Conservation (phyloP, 2,797 vertebrate genomes). For the Anguilla obscura region DNA sequence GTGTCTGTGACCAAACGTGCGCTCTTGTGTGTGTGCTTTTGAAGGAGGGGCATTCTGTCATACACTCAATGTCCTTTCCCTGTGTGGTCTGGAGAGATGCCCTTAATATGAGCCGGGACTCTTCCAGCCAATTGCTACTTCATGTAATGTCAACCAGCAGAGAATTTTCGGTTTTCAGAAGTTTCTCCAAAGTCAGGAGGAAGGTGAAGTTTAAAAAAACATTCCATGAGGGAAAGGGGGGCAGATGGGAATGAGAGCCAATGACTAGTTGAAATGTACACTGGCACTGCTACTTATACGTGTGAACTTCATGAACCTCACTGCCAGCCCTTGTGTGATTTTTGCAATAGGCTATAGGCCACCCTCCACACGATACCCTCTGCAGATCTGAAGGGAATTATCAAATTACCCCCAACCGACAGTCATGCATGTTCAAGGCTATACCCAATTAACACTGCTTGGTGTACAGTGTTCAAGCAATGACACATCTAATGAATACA, state of each 20-base stretch:
- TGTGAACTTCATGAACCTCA: not conserved
- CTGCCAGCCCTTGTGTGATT: not conserved
- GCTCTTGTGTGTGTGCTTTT: not conserved
- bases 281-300: not conserved
- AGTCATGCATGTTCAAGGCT: conserved; percentile 22
- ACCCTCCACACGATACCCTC: not conserved
- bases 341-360: not conserved
- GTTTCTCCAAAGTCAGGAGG: too few relatives aligned
- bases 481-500: conserved; percentile 13
- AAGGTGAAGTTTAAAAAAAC: not conserved
- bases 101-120: not conserved
- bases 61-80: not conserved
- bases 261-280: not conserved
- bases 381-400: conserved; percentile 10
- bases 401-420: conserved; percentile 27
- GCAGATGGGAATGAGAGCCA: not conserved
- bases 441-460: conserved; percentile 30
- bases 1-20: not conserved
- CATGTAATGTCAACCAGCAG: too few relatives aligned
- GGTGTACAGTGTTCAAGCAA: not conserved
- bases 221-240: not conserved
- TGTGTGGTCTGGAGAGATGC: not conserved
- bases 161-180: too few relatives aligned
- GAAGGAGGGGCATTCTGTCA: not conserved
- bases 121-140: too few relatives aligned